Evolutionary conservation across 2,797 vertebrate species (phyloP).

Genomic region (Oreortyx pictus): DNA sequence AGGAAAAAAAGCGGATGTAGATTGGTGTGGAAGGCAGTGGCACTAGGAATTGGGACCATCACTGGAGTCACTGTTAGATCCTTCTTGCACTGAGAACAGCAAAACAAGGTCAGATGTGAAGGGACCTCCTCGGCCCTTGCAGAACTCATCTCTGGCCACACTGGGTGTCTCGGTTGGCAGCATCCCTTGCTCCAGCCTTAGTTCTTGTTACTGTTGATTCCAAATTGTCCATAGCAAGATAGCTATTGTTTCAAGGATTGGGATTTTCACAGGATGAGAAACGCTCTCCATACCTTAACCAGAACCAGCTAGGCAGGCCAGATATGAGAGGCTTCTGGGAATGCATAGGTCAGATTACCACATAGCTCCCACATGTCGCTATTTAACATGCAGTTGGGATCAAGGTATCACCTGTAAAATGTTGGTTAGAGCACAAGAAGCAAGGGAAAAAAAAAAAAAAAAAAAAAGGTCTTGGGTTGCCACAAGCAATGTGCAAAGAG

Average conservation of each 20-base stretch:
- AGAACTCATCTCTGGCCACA: not conserved
- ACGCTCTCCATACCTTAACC: not conserved
- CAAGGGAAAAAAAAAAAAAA: not conserved
- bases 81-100: not conserved
- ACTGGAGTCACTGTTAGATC: not conserved
- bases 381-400: not conserved
- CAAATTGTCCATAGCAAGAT: not conserved
- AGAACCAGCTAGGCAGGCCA: not conserved
- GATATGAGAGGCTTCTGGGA: not conserved
- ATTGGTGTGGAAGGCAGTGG: not conserved
- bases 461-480: not conserved
- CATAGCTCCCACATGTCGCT: not conserved
- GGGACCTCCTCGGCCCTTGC: not conserved
- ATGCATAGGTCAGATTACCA: not conserved
- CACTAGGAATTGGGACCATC: not conserved
- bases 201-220: not conserved
- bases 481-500: not conserved
- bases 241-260: not conserved
- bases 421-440: not conserved
- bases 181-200: not conserved
- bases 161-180: not conserved
- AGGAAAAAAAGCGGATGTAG: not conserved
- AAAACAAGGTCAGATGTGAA: accelerated
- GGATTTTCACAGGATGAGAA: not conserved
- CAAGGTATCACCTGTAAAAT: not conserved